A percentile compares a stretch with the other conserved stretches of the same genome.
phyloP scores from a whole-genome alignment of 2,888 invertebrate species.

The Ctena decussata region DNA sequence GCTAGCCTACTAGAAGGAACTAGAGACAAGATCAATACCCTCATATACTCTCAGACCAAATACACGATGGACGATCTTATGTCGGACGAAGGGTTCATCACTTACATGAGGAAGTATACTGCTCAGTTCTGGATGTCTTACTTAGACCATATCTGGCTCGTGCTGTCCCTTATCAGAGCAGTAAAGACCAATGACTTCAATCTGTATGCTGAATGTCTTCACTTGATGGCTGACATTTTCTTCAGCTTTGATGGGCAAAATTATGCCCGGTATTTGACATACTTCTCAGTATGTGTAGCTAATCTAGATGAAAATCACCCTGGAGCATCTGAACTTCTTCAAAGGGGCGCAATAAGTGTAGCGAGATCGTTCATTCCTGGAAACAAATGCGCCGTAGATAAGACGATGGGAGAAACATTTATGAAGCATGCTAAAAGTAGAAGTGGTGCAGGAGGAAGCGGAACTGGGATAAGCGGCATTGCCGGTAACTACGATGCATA shows the following conservation, averaged over 20 bases:
- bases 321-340: slow-evolving; percentile 43
- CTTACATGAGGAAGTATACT: slow-evolving; percentile 28
- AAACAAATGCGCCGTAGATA: too few relatives aligned
- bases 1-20: neutral
- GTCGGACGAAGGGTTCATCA: slow-evolving; percentile 14
- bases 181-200: slow-evolving; percentile 50
- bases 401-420: too few relatives aligned
- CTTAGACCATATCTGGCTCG: slow-evolving; percentile 56
- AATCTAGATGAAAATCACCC: slow-evolving; percentile 62
- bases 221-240: slow-evolving; percentile 55
- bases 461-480: slow-evolving; percentile 48
- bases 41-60: neutral
- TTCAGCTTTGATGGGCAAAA: slow-evolving; percentile 66
- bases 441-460: slow-evolving; percentile 49
- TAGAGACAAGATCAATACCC: neutral
- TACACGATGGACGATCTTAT: neutral
- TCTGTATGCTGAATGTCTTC: slow-evolving; percentile 47
- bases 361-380: slow-evolving; percentile 66
- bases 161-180: slow-evolving; percentile 43
- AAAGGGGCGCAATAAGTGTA: slow-evolving; percentile 63
- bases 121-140: slow-evolving; percentile 56
- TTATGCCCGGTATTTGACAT: slow-evolving; percentile 60
- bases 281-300: slow-evolving; percentile 50
- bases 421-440: slow-evolving; percentile 10
- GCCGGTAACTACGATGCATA: slow-evolving; percentile 49